Evolutionary conservation across 2,113 vertebrate species (phyloP), one percentile per base, ranked within the genome.

Genomic region (Xyrauchen texanus): DNA sequence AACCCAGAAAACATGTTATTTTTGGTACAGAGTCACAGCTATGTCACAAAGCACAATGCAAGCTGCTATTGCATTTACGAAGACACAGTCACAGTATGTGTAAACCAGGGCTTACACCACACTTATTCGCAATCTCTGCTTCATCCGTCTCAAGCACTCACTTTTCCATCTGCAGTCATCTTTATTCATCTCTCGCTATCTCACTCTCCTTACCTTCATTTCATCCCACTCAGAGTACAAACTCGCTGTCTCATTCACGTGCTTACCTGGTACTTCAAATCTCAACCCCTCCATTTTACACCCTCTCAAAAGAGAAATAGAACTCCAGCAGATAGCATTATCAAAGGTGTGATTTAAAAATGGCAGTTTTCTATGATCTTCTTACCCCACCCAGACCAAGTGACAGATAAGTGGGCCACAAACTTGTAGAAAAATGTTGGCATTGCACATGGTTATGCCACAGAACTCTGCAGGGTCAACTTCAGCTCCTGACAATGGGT

Each of bases 371-470:
- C 57, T 57, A 55, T 15, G 15, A 67, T 12, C 34, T 34, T 5
- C 74, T 73, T 46, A 7, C 51, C 9, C 61, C 55, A 34, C 52
- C 51, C 61, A 62, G 46, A 21, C 64, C 44, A 73, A 64, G 47
- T 63, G 63, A 42, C 53, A 62, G 47, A 4, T 12, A 69, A 79
- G 51, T 58, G 58, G 70, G 34, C 10, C 47, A 34, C 44, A 75
- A 61, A 76, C 16, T 62, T 62, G 71, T 74, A 13, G 78, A 42
- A 16, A 79, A 76, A 84, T 21, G 55, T 67, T 77, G 79, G 16
- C 65, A 55, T 67, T 55, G 79, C 46, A 3, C 34, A 52, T 82
- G 80, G 86, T 64, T 72, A 82, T 83, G 80, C 79, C 82, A 75
- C 72, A 72, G 82, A 65, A 34, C 34, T 65, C 62, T 11, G 11